Evolutionary conservation across 2,888 invertebrate species (phyloP), one percentile per base, ranked within the genome.

Genomic region (Ypsolopha sequella): DNA sequence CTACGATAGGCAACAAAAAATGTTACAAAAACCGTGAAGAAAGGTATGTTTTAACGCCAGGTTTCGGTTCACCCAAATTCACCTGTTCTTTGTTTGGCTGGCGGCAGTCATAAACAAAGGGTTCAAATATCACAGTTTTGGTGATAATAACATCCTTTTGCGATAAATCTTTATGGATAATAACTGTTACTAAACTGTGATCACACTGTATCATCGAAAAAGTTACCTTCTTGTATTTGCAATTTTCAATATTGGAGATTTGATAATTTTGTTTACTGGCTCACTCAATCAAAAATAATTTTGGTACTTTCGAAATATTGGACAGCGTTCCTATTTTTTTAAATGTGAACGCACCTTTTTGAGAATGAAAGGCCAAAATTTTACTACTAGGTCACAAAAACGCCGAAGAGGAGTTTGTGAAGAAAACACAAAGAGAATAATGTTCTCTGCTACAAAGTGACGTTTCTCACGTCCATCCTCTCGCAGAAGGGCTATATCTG

Each of bases 61-160:
- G 70, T 70, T 71, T 70, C 66, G 68, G 61, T 63, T 62, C 68
- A 66, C 66, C 63, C 57, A 68, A 24, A 62, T 80, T 80, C 85
- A 85, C 85, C 86, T 86, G 86, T 81, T 74, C 76, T 61, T 72
- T 73, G 74, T 80, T 77, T 80, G 71, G 72, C 81, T 77, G 79
- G 75, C 79, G 82, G 81, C 80, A 68, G 74, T 66, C 66, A 62
- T 62, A 71, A 72, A 79, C 76, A 80, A 85, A 80, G 84, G 84
- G 77, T 84, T 76, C 77, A 79, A 76, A 82, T 78, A 82, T 85
- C 81, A 85, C 85, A 84, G 80, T 73, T 84, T 76, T 62, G 68
- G 68, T 70, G 75, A 80, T 84, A 84, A 82, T 81, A 70, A 66
- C 72, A 65, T 65, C 60, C 61, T 69, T 65, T 63, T 41, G 67